Percentiles rank a stretch among this genome's conserved stretches.
These are phyloP conservation scores for Chamaedrilus cognettii DNA, from an alignment of 2,888 invertebrate species.

Conservation along the genomic window DNA sequence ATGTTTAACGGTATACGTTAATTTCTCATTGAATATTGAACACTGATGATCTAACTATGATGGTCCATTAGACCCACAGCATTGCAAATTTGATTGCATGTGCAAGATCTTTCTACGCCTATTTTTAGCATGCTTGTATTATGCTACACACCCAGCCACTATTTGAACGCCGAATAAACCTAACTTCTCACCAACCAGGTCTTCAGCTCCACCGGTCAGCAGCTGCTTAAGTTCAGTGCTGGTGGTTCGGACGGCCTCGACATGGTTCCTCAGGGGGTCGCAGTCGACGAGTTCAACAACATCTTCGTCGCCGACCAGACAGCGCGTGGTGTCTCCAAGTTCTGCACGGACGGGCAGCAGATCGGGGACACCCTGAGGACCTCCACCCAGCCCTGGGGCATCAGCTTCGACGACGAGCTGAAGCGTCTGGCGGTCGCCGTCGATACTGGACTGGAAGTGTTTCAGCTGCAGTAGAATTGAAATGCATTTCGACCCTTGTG, in stretches of 20 bases:
- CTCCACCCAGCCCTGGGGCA: conserved; percentile 21
- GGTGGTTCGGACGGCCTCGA: conserved; percentile 15
- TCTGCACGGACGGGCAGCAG: conserved; percentile 24
- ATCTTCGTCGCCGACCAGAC: conserved; percentile 33
- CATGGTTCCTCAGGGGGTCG: conserved; percentile 29
- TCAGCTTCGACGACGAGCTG: conserved; percentile 10
- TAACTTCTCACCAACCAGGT: conserved; percentile 21
- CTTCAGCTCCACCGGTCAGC: conserved; percentile 21
- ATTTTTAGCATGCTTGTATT: no score
- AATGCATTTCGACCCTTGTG: no score
- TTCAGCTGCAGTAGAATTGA: conserved; percentile 5
- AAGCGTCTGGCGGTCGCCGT: conserved; percentile 22
- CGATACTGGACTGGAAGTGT: conserved; percentile 22
- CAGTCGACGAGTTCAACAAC: conserved; percentile 22
- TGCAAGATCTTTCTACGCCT: no score
- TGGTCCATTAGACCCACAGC: no score
- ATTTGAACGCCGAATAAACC: no score
- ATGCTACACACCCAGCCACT: no score
- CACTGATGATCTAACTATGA: no score
- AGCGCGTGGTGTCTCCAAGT: conserved; percentile 15
- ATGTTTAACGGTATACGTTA: no score
- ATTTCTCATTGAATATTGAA: no score
- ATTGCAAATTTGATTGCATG: no score
- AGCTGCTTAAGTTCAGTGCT: conserved; percentile 24
- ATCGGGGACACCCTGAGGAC: conserved; percentile 18